Evolutionary conservation across 2,888 invertebrate genomes (phyloP).

Genomic region (Callimorpha dominula): DNA sequence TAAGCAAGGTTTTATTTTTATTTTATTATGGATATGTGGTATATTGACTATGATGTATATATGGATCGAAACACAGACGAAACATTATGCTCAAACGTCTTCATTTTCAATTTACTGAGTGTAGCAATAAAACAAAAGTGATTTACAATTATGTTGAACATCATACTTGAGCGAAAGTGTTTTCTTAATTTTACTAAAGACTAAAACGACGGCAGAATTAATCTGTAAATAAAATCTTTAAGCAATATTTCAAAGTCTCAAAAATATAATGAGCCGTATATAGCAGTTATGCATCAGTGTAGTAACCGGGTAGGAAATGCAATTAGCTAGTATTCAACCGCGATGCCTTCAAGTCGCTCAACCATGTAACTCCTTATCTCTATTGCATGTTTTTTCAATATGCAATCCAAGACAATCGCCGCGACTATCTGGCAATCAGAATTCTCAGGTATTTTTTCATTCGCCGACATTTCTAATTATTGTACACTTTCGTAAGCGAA

Average conservation of each 20-base stretch:
- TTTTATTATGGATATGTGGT: too few relatives aligned
- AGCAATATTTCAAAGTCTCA: constrained; percentile 11
- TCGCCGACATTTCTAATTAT: constrained; percentile 82
- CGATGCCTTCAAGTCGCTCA: constrained; percentile 80
- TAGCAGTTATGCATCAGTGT: constrained; percentile 63
- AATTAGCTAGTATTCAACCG: constrained; percentile 78
- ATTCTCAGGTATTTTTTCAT: constrained; percentile 85
- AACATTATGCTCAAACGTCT: too few relatives aligned
- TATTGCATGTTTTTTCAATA: constrained; percentile 86
- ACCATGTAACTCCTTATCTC: constrained; percentile 84
- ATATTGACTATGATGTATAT: too few relatives aligned
- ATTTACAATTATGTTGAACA: not conserved
- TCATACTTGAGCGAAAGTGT: not conserved
- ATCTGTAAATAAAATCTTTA: constrained; percentile 1
- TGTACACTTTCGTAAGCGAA: constrained; percentile 79
- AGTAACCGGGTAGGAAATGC: constrained; percentile 84
- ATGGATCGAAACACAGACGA: too few relatives aligned
- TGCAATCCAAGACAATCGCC: constrained; percentile 84
- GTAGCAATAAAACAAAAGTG: not conserved
- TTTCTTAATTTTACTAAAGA: not conserved
- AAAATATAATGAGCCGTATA: constrained; percentile 50
- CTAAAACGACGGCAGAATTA: not conserved
- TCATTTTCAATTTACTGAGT: too few relatives aligned
- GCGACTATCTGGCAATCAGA: constrained; percentile 80
- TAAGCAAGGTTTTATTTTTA: too few relatives aligned